Conservation (phyloP, 2,888 invertebrate species). For the Ferrisia virgata region DNA sequence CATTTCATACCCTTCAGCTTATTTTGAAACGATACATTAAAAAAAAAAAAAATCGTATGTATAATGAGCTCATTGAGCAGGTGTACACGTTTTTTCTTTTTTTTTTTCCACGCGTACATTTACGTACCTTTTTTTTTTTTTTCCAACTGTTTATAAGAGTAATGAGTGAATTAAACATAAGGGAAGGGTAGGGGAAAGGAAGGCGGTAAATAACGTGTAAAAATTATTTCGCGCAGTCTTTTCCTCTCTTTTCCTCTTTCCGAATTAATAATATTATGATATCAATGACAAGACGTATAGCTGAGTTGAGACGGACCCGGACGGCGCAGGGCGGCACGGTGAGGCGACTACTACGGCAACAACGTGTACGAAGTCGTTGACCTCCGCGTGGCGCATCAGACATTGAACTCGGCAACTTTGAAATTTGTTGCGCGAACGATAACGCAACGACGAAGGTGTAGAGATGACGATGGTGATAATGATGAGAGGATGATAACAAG, state of each 20-base stretch:
- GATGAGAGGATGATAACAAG: background rate
- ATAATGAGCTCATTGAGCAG: too few species aligned
- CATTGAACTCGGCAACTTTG: conserved; percentile 26
- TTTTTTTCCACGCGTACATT: too few species aligned
- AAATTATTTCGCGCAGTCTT: background rate
- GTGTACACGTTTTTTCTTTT: too few species aligned
- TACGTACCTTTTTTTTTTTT: too few species aligned
- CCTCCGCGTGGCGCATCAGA: background rate
- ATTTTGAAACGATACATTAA: too few species aligned
- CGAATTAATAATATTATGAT: background rate
- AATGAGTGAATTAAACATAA: too few species aligned
- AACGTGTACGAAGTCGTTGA: conserved; percentile 6
- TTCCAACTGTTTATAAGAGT: too few species aligned
- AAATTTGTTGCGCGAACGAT: background rate
- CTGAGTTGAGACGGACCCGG: background rate
- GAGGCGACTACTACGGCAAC: background rate
- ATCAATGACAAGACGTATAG: background rate
- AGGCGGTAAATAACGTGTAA: background rate
- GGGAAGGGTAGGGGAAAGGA: background rate
- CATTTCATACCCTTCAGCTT: too few species aligned
- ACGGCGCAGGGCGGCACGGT: background rate
- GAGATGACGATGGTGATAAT: background rate
- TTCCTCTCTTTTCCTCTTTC: background rate
- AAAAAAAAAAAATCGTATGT: too few species aligned
- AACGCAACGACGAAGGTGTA: too few species aligned